These are phyloP conservation scores for Gorsachius magnificus DNA, from an alignment of 2,797 vertebrate species.

Conservation along the genomic window DNA sequence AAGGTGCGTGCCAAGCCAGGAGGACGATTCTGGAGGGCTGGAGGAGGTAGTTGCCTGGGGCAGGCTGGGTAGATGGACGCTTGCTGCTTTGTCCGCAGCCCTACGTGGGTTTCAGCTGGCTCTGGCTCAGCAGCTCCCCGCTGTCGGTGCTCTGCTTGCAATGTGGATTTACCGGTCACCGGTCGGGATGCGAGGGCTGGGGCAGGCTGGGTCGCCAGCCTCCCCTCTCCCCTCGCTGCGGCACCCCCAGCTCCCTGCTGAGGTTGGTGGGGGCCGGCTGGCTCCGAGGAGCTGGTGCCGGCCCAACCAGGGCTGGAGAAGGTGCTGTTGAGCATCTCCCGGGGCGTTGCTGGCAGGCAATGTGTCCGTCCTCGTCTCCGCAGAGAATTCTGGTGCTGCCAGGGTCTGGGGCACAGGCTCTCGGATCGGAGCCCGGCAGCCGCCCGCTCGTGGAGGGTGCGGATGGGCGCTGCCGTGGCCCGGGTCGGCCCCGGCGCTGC, in stretches of 20 bases:
- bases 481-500: rapidly evolving
- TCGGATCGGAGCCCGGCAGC: rapidly evolving
- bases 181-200: rapidly evolving
- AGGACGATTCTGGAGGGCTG: background rate
- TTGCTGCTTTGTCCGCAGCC: background rate
- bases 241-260: background rate
- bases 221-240: background rate
- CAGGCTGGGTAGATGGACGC: background rate
- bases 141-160: rapidly evolving
- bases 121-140: background rate
- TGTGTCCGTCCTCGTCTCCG: rapidly evolving
- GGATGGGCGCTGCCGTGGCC: background rate
- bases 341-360: rapidly evolving
- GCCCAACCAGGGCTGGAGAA: rapidly evolving
- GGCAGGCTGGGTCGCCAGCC: background rate
- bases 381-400: background rate
- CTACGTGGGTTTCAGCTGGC: rapidly evolving
- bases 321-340: background rate
- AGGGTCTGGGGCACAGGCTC: background rate
- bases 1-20: background rate
- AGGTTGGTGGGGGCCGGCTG: background rate
- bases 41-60: background rate
- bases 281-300: rapidly evolving
- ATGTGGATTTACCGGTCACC: rapidly evolving
- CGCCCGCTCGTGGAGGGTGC: rapidly evolving